phyloP scores from a whole-genome alignment of 1,140 invertebrate species.

The Anadara kagoshimensis region DNA sequence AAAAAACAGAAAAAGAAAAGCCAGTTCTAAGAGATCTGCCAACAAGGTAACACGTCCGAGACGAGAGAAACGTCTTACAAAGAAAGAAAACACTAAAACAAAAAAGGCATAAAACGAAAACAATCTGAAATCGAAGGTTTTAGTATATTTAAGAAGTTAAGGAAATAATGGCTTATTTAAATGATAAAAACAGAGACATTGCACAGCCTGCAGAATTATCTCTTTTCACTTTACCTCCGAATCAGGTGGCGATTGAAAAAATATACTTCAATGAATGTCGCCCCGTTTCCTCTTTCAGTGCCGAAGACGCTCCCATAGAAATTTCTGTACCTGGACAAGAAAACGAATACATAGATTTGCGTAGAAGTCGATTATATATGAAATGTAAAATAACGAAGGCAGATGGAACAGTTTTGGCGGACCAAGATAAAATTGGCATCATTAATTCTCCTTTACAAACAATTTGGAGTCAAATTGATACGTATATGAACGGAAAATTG shows the following conservation, averaged over 20 bases:
- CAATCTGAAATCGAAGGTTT: background rate
- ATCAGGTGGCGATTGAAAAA: slow-evolving; percentile 25
- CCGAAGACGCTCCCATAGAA: slow-evolving; percentile 23
- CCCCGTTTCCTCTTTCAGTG: background rate
- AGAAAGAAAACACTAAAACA: background rate
- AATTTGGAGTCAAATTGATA: slow-evolving; percentile 33
- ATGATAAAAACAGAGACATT: slow-evolving; percentile 15
- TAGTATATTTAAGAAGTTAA: background rate
- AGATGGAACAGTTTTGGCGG: slow-evolving; percentile 26
- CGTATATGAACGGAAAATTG: slow-evolving; percentile 27
- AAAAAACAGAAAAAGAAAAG: background rate
- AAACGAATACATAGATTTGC: slow-evolving; percentile 32
- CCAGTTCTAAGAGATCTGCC: background rate
- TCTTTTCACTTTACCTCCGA: slow-evolving; percentile 15
- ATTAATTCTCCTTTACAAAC: slow-evolving; percentile 33
- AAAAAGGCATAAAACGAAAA: background rate
- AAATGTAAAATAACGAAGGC: slow-evolving; percentile 33
- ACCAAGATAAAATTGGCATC: slow-evolving; percentile 28
- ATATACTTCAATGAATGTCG: slow-evolving; percentile 23
- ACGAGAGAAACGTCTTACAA: background rate
- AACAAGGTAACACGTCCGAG: background rate
- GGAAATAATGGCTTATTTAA: slow-evolving; percentile 24
- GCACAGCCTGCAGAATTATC: slow-evolving; percentile 13
- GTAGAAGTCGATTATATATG: slow-evolving; percentile 25
- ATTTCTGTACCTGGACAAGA: slow-evolving; percentile 16